These are phyloP conservation scores for Pavo muticus DNA, from an alignment of 2,113 vertebrate species.

Conservation along the genomic window DNA sequence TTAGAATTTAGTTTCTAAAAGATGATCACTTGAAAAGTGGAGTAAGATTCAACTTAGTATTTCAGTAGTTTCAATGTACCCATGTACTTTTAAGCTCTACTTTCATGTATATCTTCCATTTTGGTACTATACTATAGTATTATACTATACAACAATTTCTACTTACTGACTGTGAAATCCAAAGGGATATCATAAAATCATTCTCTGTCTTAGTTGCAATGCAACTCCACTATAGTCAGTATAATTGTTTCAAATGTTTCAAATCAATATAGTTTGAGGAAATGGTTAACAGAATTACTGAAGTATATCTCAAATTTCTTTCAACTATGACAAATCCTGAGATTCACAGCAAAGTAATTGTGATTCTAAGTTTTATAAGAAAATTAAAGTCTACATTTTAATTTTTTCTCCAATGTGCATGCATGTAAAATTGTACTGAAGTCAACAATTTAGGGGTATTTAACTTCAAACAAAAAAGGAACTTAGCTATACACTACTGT, in stretches of 20 bases:
- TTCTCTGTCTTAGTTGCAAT: not conserved
- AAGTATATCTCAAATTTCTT: not conserved
- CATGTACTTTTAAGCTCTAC: not conserved
- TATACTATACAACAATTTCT: not conserved
- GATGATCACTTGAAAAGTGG: not conserved
- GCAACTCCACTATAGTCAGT: not conserved
- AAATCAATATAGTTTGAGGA: not conserved
- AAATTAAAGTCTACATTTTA: not conserved
- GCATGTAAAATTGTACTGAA: not conserved
- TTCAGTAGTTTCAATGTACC: not conserved
- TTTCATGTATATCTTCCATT: constrained; percentile 5
- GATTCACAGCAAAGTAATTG: not conserved
- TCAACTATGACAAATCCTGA: not conserved
- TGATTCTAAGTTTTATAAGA: not conserved
- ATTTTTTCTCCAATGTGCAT: not conserved
- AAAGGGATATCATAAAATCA: not conserved
- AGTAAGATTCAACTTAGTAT: not conserved
- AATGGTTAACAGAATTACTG: not conserved
- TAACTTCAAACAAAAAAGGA: not conserved
- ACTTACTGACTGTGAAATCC: not conserved
- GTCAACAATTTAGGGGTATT: not conserved
- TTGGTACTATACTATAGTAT: not conserved
- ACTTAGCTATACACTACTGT: not conserved
- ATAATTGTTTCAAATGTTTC: not conserved
- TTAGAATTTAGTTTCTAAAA: not conserved